phyloP scores from a whole-genome alignment of 2,113 vertebrate species.

The Xiphophorus hellerii region DNA sequence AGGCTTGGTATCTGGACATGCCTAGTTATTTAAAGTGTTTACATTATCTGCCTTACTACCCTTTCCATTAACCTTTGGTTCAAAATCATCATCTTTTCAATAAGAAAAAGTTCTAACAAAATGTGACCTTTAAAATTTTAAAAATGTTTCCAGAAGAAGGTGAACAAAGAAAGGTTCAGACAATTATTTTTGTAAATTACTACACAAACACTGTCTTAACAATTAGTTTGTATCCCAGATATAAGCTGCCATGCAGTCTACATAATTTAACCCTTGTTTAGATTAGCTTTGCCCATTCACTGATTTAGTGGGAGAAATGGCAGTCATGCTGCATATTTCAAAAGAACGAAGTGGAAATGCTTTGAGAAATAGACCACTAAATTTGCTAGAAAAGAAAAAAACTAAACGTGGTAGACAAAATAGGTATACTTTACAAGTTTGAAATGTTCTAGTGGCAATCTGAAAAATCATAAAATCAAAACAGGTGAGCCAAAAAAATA shows the following conservation, averaged over 20 bases:
- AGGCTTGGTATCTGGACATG: not conserved
- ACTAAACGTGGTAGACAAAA: not conserved
- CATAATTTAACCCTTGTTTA: slow-evolving; percentile 66
- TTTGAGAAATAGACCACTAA: not conserved
- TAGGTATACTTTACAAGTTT: not conserved
- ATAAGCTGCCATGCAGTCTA: slow-evolving; percentile 43
- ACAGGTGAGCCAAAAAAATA: not conserved
- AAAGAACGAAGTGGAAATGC: slow-evolving; percentile 18
- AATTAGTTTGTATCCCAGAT: slow-evolving; percentile 60
- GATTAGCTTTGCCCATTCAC: slow-evolving; percentile 62
- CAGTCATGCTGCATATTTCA: slow-evolving; percentile 67
- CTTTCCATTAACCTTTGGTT: slow-evolving; percentile 25
- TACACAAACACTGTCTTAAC: slow-evolving; percentile 58
- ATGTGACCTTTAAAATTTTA: slow-evolving; percentile 42
- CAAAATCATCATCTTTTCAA: slow-evolving; percentile 45
- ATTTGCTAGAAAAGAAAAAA: slow-evolving; percentile 17
- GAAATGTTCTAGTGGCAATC: not conserved
- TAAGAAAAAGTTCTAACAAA: slow-evolving; percentile 49
- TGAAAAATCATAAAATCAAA: not conserved
- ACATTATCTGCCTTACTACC: not conserved
- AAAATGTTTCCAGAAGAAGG: slow-evolving; percentile 43
- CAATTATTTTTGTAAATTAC: slow-evolving; percentile 20
- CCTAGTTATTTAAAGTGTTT: not conserved
- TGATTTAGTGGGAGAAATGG: slow-evolving; percentile 54
- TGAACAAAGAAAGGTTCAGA: slow-evolving; percentile 7